Evolutionary conservation across 2,888 invertebrate species (phyloP).

Genomic region (Drosophila cognata): DNA sequence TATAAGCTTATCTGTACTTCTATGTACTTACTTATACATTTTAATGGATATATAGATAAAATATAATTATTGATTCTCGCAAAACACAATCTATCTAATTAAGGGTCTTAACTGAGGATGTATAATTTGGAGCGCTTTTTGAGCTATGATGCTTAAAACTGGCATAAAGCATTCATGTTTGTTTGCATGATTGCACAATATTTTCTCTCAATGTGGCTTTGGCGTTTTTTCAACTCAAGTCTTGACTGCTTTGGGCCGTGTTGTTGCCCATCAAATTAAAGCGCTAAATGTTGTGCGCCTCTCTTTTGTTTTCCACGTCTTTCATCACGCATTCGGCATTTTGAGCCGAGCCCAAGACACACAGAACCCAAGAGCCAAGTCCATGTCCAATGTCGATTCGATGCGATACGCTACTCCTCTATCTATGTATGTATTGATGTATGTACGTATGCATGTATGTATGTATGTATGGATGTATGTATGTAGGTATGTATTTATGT

Average conservation of each 20-base stretch:
- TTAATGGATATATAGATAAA: not conserved
- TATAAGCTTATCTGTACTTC: not conserved
- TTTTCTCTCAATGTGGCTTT: constrained; percentile 36
- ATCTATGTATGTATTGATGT: not conserved
- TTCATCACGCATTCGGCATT: constrained; percentile 65
- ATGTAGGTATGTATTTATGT: not conserved
- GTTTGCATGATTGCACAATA: not conserved
- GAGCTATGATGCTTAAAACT: not conserved
- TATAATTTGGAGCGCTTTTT: not conserved
- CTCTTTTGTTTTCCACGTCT: constrained; percentile 53
- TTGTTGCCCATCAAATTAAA: constrained; percentile 72
- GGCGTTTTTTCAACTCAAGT: constrained; percentile 2
- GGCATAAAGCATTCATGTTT: not conserved
- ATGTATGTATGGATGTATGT: not conserved
- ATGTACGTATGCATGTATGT: not conserved
- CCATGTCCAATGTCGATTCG: constrained; percentile 43
- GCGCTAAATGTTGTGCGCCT: constrained; percentile 73
- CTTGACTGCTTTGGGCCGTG: constrained; percentile 45
- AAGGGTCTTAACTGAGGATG: not conserved
- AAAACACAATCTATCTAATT: too few species aligned
- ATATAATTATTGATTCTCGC: not conserved
- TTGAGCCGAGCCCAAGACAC: constrained; percentile 22
- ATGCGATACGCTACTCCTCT: constrained; percentile 22
- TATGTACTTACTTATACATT: not conserved
- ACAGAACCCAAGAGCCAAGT: constrained; percentile 3